Evolutionary conservation across 2,797 vertebrate species (phyloP).

Genomic region (Sebastes cheni): DNA sequence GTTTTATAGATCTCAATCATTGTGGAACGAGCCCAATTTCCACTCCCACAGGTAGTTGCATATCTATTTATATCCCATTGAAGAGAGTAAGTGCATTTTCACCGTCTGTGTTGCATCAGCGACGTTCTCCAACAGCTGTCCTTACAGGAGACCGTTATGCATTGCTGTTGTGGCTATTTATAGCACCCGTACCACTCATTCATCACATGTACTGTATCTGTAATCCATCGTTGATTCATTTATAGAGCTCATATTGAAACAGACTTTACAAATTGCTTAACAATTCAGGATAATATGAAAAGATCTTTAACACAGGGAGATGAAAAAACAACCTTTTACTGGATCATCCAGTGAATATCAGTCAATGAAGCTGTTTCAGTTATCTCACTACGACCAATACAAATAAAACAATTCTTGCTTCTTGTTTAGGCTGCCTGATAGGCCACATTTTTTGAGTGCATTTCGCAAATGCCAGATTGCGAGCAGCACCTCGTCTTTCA

Average conservation of each 20-base stretch:
- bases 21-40: not conserved
- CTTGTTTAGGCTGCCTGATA: too few species aligned
- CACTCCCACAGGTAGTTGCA: not conserved
- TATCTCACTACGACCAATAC: too few species aligned
- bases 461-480: too few species aligned
- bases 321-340: not conserved
- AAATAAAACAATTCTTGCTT: too few species aligned
- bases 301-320: not conserved
- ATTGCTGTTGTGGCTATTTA: not conserved
- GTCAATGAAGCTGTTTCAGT: too few species aligned
- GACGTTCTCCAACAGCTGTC: not conserved
- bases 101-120: not conserved
- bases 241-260: not conserved
- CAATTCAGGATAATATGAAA: not conserved
- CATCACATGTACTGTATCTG: not conserved
- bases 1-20: not conserved
- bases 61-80: not conserved
- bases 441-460: too few species aligned
- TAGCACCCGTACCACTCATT: not conserved
- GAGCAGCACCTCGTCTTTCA: too few species aligned
- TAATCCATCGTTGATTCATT: accelerated
- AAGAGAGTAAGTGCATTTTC: not conserved
- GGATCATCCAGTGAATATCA: too few species aligned
- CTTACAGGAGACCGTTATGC: not conserved
- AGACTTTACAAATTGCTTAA: not conserved